phyloP scores from a whole-genome alignment of 2,113 vertebrate genomes.

The Perca fluviatilis region DNA sequence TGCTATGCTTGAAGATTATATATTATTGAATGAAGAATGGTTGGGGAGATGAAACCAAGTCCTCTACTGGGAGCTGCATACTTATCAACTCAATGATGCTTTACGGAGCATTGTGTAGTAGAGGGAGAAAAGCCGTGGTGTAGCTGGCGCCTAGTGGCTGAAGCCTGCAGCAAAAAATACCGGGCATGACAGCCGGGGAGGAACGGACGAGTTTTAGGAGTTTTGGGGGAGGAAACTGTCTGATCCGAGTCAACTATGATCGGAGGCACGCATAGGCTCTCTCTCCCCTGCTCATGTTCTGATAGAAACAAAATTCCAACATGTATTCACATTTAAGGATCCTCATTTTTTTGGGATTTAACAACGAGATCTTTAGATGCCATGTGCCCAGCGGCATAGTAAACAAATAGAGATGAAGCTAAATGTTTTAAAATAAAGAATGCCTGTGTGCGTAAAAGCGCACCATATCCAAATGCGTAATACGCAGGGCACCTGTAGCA shows the following conservation, averaged over 20 bases:
- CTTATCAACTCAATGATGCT: not conserved
- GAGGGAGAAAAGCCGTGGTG: not conserved
- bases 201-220: not conserved
- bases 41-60: not conserved
- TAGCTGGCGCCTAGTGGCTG: slow-evolving; percentile 38
- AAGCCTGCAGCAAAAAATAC: not conserved
- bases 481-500: slow-evolving; percentile 16
- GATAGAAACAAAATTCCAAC: not conserved
- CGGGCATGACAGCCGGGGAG: no score
- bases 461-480: not conserved
- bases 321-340: not conserved
- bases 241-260: not conserved
- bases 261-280: not conserved
- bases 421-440: not conserved
- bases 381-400: not conserved
- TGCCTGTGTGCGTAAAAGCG: slow-evolving; percentile 2
- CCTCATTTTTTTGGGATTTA: not conserved
- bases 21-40: not conserved
- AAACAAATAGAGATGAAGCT: not conserved
- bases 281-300: not conserved
- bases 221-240: not conserved
- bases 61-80: not conserved
- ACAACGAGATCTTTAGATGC: not conserved
- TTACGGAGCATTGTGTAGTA: not conserved
- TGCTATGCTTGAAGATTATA: not conserved